Conservation (phyloP, 2,797 vertebrate species). For the Myotis pilosus region DNA sequence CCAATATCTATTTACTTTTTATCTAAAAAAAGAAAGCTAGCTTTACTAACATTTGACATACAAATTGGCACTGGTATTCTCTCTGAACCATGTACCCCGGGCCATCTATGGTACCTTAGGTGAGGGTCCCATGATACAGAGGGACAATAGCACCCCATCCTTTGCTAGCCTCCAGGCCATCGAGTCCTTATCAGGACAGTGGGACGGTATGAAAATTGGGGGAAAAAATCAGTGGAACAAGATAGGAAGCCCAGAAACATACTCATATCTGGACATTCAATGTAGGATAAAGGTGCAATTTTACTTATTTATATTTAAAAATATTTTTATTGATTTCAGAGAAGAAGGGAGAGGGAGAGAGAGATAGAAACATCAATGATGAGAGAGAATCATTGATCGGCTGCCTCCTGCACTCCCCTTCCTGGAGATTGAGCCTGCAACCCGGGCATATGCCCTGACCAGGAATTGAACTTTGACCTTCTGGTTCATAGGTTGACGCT, state of each 20-base stretch:
- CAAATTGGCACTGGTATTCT: not conserved
- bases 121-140: not conserved
- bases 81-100: not conserved
- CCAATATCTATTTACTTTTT: not conserved
- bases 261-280: not conserved
- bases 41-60: slow-evolving; percentile 4
- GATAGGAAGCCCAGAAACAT: not conserved
- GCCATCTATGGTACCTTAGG: not conserved
- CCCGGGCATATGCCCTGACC: too few relatives aligned
- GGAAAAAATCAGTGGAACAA: not conserved
- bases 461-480: too few relatives aligned
- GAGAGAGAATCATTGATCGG: too few relatives aligned
- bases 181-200: not conserved
- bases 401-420: too few relatives aligned
- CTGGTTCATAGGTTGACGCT: too few relatives aligned
- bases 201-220: not conserved
- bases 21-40: not conserved
- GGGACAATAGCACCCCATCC: rapidly evolving
- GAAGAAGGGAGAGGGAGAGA: too few relatives aligned
- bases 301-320: not conserved
- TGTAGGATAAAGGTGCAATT: not conserved
- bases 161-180: not conserved
- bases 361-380: too few relatives aligned
- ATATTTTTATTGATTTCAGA: too few relatives aligned
- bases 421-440: too few relatives aligned